Conservation (phyloP, 2,797 vertebrate genomes). For the Morelia viridis region DNA sequence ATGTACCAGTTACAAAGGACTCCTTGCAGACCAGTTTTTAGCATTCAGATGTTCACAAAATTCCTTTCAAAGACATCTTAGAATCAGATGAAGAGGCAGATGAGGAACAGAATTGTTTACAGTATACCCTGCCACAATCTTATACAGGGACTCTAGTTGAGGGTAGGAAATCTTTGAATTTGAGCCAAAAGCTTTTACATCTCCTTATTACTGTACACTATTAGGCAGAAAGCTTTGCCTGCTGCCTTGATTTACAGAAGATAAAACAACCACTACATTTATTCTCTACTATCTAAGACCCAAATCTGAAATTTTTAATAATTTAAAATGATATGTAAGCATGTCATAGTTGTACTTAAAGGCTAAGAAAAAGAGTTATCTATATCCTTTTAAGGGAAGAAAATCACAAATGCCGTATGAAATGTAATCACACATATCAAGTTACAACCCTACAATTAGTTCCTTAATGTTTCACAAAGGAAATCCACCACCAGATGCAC, state of each 20-base stretch:
- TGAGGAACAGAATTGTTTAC: not conserved
- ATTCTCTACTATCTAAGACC: not conserved
- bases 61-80: not conserved
- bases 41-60: not conserved
- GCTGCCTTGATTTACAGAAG: not conserved
- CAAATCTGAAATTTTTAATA: not conserved
- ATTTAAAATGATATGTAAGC: not conserved
- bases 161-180: not conserved
- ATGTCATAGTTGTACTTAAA: not conserved
- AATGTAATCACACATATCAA: not conserved
- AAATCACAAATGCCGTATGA: not conserved
- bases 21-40: not conserved
- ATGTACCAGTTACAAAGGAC: conserved; percentile 8
- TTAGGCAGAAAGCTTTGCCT: not conserved
- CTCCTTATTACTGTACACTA: not conserved
- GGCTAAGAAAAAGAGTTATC: not conserved
- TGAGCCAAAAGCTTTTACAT: not conserved
- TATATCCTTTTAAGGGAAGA: not conserved
- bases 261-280: not conserved
- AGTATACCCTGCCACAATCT: not conserved
- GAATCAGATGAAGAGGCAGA: not conserved
- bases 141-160: not conserved
- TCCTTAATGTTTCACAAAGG: not conserved
- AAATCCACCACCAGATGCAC: not conserved
- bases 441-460: not conserved